Base-by-base conservation (phyloP, 64 coral and sea anemone species). In the Actinia tenebrosa region DNA sequence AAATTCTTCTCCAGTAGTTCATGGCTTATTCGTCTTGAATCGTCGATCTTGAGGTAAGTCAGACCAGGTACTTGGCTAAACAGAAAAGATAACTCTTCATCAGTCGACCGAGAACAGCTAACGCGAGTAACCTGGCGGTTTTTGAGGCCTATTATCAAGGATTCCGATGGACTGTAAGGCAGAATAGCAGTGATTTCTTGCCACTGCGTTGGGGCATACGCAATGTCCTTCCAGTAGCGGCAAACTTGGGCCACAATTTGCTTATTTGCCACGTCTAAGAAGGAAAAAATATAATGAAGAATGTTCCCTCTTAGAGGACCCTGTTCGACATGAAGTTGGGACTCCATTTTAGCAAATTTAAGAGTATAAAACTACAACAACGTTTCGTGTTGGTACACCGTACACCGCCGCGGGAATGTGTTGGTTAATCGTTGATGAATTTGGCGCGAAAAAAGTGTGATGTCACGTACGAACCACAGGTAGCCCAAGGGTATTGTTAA, bases 211-310 rank as follows among this genome's bases (percentile, higher is more conserved):
- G 96, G 93, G 44, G 94, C 19, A 53, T 94, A 95, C 5, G 85
- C 78, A 42, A 98, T 61, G 17, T 88, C 82, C 37, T 85, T 88
- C 96, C 96, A 98, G 79, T 92, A 86, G 78, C 86, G 90, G 44
- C 96, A 98, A 43, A 98, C 96, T 79, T 61, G 88, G 45, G 96
- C 96, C 17, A 90, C 86, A 83, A 60, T 91, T 86, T 98, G 96
- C 59, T 98, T 98, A 10, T 92, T 87, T 52, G 80, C 9, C 4
- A 86, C 79, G 85, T 90, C 89, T 53, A 98, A 77, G 55, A 95
- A 98, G 18, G 92, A 92, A 69, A 98, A 98, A 7, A 98, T 90
- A 55, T 90, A 86, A 25, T 10, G 20, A n/a, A 71, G 20, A 27
- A 27, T 71, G 66, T 27, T 71, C 25, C 22, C 66, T 5, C 23